Evolutionary conservation across 2,888 invertebrate genomes (phyloP), one percentile per base, ranked within the genome.

Genomic region (Apoda limacodes): DNA sequence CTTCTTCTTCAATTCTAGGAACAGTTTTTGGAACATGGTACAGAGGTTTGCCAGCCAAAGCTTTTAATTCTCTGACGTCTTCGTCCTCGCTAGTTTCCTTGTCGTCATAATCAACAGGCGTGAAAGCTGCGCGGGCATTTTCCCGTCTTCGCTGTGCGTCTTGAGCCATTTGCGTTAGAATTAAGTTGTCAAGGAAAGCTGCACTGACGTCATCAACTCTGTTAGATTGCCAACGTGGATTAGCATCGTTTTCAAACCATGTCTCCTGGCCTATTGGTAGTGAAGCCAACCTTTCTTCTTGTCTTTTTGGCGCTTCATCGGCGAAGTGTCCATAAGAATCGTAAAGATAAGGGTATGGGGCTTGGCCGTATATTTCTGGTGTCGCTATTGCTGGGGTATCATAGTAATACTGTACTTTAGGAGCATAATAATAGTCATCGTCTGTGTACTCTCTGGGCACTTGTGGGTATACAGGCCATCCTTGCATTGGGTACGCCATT

Each of bases 211-310:
- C 78, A 62, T 81, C 81, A 24, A 68, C 62, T 37, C 74, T 71
- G 48, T 60, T 74, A 30, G 67, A 51, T 32, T 65, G 68, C 74
- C 72, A 82, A 40, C 60, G 68, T 32, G 71, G 69, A 36, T 62
- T 54, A 30, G 64, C 52, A 39, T 84, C 84, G 40, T 78, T 83
- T 54, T 86, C 86, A 43, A 83, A 87, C 75, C 85, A 84, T 9
- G 85, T 85, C 55, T 87, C 87, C 50, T 87, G 86, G n/a, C 86
- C 86, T 13, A 86, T 84, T 1, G 86, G 86, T 19, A 86, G 68
- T 9, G 84, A 72, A 22, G 84, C 82, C 49, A 86, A 80, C 28
- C 85, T 67, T 51, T 86, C 85, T 40, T 84, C 84, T 51, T 87
- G 86, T 31, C 83, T 82, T 21, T 85, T 66, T 20, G 85, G 81